Evolutionary conservation across 2,888 invertebrate genomes (phyloP), one percentile per base, ranked within the genome.

Genomic region (Acrobasis repandana): DNA sequence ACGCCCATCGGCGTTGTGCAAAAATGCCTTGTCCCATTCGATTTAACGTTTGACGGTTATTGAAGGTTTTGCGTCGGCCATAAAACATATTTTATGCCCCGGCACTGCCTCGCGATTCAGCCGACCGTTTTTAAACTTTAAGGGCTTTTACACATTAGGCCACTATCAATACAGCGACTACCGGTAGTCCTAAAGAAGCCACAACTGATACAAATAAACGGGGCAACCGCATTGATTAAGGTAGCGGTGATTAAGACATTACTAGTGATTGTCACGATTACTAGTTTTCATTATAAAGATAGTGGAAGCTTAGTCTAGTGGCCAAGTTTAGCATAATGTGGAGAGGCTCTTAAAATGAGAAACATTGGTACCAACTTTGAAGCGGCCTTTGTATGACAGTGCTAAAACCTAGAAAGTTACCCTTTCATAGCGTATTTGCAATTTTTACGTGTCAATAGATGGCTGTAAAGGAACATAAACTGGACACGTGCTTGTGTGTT

Each of bases 11-110:
- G 67, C 71, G 69, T 74, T 79, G 75, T 71, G 72, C 71, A 79
- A 79, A 79, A 84, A 79, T 80, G 70, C 63, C 67, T 69, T 73
- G 72, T 72, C 73, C 70, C 73, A 68, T 79, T 77, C 80, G 79
- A 83, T 83, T 82, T 80, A 79, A 78, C 77, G 83, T 83, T 83
- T 82, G 81, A 77, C 77, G 75, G 82, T 82, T 85, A 85, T 88
- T 85, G 81, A 80, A 79, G 81, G 83, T 85, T 85, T 75, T 77
- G 86, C 85, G 85, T 75, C 82, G 78, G 67, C 69, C 86, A 80
- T 91, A 91, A 91, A 92, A 90, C 77, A 86, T 84, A 81, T 90
- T 92, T 92, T 92, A 91, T 88, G 90, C 80, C 72, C 82, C 76
- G 72, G 78, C 80, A 72, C 73, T 71, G 74, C 70, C 76, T 77